A percentile compares a stretch with the other conserved stretches of the same genome.
Conservation (phyloP, 2,113 vertebrate species). For the Bubo bubo region DNA sequence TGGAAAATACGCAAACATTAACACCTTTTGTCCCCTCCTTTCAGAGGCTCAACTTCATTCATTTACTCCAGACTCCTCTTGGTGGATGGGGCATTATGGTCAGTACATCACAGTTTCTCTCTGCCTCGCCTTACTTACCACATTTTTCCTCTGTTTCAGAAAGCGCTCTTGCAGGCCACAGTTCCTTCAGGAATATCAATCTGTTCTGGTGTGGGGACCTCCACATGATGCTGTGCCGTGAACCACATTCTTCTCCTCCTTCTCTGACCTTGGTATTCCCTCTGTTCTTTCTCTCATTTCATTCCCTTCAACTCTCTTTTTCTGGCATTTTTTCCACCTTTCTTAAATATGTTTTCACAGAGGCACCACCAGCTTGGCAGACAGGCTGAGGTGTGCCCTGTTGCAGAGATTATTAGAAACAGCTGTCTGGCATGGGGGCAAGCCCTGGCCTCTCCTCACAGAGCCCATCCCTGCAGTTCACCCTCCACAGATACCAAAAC, state of each 20-base stretch:
- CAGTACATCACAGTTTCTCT: not conserved
- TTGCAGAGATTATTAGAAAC: too few relatives aligned
- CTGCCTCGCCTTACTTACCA: not conserved
- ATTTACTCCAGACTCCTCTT: not conserved
- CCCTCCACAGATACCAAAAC: not conserved
- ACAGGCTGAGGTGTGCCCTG: not conserved
- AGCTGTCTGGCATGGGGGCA: not conserved
- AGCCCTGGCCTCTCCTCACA: not conserved
- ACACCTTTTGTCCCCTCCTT: not conserved
- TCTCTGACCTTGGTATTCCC: not conserved
- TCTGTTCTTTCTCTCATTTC: not conserved
- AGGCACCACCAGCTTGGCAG: not conserved
- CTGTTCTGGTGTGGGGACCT: not conserved
- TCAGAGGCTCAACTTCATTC: not conserved
- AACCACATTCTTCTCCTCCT: not conserved
- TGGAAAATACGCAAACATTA: not conserved
- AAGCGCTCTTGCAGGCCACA: not conserved
- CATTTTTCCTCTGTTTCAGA: not conserved
- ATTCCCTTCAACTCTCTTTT: not conserved
- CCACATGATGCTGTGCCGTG: not conserved
- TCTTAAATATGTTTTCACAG: not conserved
- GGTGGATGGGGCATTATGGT: not conserved
- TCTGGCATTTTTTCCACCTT: not conserved
- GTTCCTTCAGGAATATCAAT: not conserved
- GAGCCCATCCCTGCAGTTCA: too few relatives aligned